Evolutionary conservation across 2,113 vertebrate species (phyloP), one percentile per base, ranked within the genome.

Genomic region (Ophiodon elongatus): DNA sequence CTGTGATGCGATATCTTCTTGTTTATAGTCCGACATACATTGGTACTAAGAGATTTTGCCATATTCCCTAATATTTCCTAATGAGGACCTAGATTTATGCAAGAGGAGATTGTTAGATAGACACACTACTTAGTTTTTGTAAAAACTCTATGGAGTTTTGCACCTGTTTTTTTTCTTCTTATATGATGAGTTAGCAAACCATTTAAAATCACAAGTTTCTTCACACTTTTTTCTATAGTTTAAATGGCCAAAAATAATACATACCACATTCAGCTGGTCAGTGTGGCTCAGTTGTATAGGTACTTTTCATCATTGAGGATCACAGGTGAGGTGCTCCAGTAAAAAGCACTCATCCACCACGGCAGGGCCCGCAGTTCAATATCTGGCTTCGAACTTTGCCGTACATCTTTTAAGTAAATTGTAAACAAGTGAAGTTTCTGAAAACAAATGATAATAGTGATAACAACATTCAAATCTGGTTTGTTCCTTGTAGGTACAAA

Each of bases 301-400:
- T 74, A 10, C 35, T 64, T 75, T 67, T 68, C 56, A 62, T 10
- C 29, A 27, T 60, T 27, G 23, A 35, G 21, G 39, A 45, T 60
- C 7, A 37, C n/a, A 45, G 1, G 35, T 35, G 35, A 37, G 29
- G 31, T 69, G 29, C 13, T 54, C 59, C 54, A 50, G 31, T 70
- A 63, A 79, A 52, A 52, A 39, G 15, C 29, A 60, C 21, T 60
- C 23, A 45, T 25, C 6, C 43, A 64, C 33, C 17, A 1, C n/a
- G 6, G 13, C 37, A 43, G 35, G 37, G 33, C 6, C 11, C 4
- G 8, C 15, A 23, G 47, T 80, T 59, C 14, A 45, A 27, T 66
- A 27, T 23, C 31, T 35, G 19, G 27, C 25, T 59, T 68, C 25
- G 29, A 67, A 43, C 63, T 41, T 31, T n/a, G 19, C 19, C 1